These are phyloP conservation scores for Crocodylus rhombifer DNA, from an alignment of 2,797 vertebrate species.

Conservation along the genomic window DNA sequence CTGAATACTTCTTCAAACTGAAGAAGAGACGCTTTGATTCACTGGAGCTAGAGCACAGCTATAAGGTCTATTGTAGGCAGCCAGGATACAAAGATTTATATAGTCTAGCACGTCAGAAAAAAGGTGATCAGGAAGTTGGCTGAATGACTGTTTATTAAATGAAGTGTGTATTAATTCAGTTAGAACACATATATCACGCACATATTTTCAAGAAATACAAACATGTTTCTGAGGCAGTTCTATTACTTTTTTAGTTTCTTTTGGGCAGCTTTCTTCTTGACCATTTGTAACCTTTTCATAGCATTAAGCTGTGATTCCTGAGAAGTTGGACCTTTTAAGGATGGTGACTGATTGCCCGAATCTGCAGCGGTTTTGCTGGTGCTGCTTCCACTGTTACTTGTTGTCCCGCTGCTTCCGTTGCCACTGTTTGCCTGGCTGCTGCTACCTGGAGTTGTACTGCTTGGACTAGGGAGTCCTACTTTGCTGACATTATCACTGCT, in stretches of 20 bases:
- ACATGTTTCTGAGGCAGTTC: fast-evolving
- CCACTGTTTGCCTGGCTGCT: conserved; percentile 56
- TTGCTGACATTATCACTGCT: conserved; percentile 93
- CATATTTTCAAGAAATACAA: not conserved
- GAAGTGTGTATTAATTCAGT: not conserved
- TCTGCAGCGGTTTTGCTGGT: conserved; percentile 82
- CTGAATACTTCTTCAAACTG: not conserved
- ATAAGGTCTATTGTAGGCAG: not conserved
- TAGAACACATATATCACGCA: not conserved
- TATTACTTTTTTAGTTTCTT: conserved; percentile 95
- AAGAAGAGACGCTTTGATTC: not conserved
- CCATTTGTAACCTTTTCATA: conserved; percentile 96
- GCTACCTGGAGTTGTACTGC: conserved; percentile 65
- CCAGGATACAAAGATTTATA: not conserved
- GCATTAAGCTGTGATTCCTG: conserved; percentile 97
- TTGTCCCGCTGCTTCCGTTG: conserved; percentile 69
- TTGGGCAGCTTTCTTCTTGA: conserved; percentile 98
- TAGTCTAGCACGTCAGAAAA: not conserved
- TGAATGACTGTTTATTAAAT: not conserved
- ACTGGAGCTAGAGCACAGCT: not conserved
- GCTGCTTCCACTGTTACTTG: conserved; percentile 63
- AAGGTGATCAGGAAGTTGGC: not conserved
- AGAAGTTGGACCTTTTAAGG: conserved; percentile 91
- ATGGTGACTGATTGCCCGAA: conserved; percentile 63
- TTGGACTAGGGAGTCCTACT: conserved; percentile 85